Base-by-base conservation (phyloP, 2,113 vertebrate species). In the Stegostoma tigrinum region DNA sequence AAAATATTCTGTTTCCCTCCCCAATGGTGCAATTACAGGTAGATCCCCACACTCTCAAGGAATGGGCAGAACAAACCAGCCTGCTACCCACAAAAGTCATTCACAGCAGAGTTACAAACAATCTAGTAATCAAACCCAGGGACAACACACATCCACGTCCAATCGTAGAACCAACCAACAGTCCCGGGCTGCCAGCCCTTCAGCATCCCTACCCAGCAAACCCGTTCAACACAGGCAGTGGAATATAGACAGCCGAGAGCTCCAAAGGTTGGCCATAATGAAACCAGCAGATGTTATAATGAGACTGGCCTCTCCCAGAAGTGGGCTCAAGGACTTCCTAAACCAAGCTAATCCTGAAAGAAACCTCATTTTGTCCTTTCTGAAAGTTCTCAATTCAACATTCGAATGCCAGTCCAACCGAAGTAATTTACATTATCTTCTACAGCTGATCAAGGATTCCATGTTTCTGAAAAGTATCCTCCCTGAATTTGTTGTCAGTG, bases 321-420 rank as follows among this genome's bases (percentile, higher is more conserved):
- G 94, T 95, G 67, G 94, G 21, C 67, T 95, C 42, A 75, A 52
- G 30, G 94, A 95, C 7, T 95, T 95, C 67, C 70, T 95, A 52
- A 52, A 95, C 38, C 67, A 72, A 42, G 27, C 8, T 15, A 52
- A 72, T 48, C 23, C n/a, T 30, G 14, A 48, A 42, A 75, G 72
- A 27, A 17, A 75, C 67, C 52, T 72, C 14, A 95, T 95, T 52
- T 67, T 27, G 38, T 52, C 42, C 42, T 72, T 95, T 30, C 94
- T 95, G 68, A 52, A 95, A 72, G 48, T 95, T 72, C 68, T 95
- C 17, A 6, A 23, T 30, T 24, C 24, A 5, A 6, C 94, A 52
- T 72, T 72, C 68, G 34, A 72, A 72, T 95, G 94, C 94, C 70
- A 72, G 72, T 95, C 94, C 68, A 95, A 70, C 67, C 66, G 38